Evolutionary conservation across 2,888 invertebrate species (phyloP).

Genomic region (Xanthorhoe designata): DNA sequence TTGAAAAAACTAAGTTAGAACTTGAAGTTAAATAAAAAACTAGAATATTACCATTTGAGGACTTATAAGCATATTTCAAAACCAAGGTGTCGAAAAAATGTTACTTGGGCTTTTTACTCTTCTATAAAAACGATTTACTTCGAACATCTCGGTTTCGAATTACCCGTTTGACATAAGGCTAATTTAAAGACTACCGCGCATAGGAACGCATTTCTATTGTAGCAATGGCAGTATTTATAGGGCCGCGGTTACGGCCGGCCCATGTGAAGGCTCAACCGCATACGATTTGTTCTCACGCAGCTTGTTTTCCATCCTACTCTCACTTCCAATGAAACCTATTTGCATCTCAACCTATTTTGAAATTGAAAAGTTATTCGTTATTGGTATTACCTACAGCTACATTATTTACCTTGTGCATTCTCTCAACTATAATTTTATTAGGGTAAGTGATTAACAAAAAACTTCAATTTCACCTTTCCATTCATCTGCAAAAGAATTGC

Average conservation of each 20-base stretch:
- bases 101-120: conserved; percentile 34
- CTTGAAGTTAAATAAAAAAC: too few species aligned
- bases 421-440: conserved; percentile 32
- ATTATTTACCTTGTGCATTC: conserved; percentile 53
- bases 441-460: not conserved
- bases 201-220: conserved; percentile 62
- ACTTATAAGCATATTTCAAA: too few species aligned
- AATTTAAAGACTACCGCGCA: conserved; percentile 62
- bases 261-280: conserved; percentile 66
- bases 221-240: conserved; percentile 59
- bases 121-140: conserved; percentile 35
- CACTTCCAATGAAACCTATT: conserved; percentile 48
- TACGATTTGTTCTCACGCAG: conserved; percentile 74
- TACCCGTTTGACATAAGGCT: conserved; percentile 54
- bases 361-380: conserved; percentile 57
- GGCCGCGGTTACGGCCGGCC: conserved; percentile 58
- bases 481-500: not conserved
- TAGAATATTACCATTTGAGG: too few species aligned
- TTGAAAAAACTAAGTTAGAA: too few species aligned
- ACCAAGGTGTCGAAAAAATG: too few species aligned
- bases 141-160: conserved; percentile 49
- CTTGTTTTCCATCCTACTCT: conserved; percentile 64
- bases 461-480: not conserved
- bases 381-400: conserved; percentile 48
- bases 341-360: conserved; percentile 58